Evolutionary conservation across 2,113 vertebrate genomes (phyloP).

Genomic region (Globicephala melas): DNA sequence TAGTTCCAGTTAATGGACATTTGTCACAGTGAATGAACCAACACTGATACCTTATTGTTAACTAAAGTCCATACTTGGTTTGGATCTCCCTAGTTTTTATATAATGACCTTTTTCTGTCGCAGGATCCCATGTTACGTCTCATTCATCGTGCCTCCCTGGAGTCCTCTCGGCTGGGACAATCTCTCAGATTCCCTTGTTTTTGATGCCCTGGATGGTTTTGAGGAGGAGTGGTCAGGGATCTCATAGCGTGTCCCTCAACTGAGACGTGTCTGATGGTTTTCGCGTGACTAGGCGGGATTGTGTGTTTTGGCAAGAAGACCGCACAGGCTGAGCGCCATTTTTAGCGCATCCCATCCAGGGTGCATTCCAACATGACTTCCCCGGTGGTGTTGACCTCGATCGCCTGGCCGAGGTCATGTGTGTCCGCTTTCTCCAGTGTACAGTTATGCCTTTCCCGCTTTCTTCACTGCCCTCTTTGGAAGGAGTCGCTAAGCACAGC

Average conservation of each 20-base stretch:
- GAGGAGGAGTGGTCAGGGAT: not conserved
- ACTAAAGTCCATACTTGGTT: not conserved
- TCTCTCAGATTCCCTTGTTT: not conserved
- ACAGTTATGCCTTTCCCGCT: not conserved
- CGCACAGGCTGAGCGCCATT: not conserved
- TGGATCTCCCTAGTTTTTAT: not conserved
- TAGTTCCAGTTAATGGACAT: not conserved
- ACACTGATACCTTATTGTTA: not conserved
- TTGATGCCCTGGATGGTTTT: not conserved
- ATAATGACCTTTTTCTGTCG: not conserved
- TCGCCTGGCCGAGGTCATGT: not conserved
- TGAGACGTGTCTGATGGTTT: not conserved
- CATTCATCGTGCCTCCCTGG: accelerated
- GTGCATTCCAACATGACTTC: not conserved
- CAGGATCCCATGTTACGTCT: not conserved
- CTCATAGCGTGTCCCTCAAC: not conserved
- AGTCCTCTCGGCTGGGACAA: not conserved
- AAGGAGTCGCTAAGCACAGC: not conserved
- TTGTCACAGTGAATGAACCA: not conserved
- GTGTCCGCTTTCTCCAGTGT: not conserved
- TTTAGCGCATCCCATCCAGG: not conserved
- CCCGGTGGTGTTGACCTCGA: not conserved
- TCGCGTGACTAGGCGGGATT: not conserved
- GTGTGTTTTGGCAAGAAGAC: not conserved
- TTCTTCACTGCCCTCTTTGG: not conserved